Base-by-base conservation (phyloP, 2,113 vertebrate species). In the Syrrhaptes paradoxus region DNA sequence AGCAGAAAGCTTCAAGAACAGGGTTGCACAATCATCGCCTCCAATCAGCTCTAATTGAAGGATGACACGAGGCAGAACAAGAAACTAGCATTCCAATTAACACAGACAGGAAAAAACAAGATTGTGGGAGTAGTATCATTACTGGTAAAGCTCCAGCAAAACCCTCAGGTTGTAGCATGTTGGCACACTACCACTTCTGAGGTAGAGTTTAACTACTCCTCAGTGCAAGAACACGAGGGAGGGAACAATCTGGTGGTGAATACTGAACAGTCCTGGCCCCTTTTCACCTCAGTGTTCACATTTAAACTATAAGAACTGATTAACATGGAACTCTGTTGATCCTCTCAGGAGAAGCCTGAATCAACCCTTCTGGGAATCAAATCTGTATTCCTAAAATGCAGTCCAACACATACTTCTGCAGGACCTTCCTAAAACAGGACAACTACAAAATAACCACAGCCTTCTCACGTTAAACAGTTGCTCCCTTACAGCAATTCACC, bases 41-140 rank as follows among this genome's bases (percentile, higher is more conserved):
- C 83, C 79, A 81, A 90, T 94, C 88, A 85, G 36, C 86, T 88
- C n/a, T 97, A 94, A 96, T 22, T 96, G 92, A 95, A 93, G 80
- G 73, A 58, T 90, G 92, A 95, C 93, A 96, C 2, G 13, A 96
- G 87, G 76, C 85, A 92, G 90, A 92, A 85, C 3, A 5, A 94
- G 88, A 92, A 93, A 84, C 17, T 51, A 85, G 76, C 80, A 34
- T 58, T 84, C 76, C 80, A 93, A 72, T 96, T 94, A 92, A 92
- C 75, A 87, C 62, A 90, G 76, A 88, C 86, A 95, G 92, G 83
- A 95, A 94, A 92, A 96, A 95, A 93, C 65, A 95, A 81, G 92
- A 91, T 17, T 81, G 70, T 72, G 73, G 68, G 58, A 94, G 77
- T 65, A 93, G 83, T 83, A 88, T 34, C 57, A 52, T 83, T 91